These are phyloP conservation scores for Plemyria rubiginata DNA, from an alignment of 2,888 invertebrate species.

Conservation along the genomic window DNA sequence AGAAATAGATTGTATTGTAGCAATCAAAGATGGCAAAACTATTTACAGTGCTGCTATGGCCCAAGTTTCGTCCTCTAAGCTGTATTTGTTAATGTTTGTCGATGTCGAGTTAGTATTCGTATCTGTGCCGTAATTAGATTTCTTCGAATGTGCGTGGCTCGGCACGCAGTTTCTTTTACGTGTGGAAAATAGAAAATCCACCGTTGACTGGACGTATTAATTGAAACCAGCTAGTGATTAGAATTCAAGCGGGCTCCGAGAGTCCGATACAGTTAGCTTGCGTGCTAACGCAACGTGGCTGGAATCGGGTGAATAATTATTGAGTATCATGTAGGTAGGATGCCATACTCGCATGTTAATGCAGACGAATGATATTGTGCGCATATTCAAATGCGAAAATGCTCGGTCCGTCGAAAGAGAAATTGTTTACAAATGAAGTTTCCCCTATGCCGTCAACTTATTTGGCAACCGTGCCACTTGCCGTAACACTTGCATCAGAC, in stretches of 20 bases:
- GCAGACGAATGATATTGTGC: conserved; percentile 53
- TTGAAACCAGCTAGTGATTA: conserved; percentile 76
- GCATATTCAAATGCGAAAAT: conserved; percentile 54
- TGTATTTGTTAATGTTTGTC: conserved; percentile 8
- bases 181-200: conserved; percentile 85
- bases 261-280: conserved; percentile 79
- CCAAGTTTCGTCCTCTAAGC: conserved; percentile 23
- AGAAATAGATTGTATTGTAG: conserved; percentile 24
- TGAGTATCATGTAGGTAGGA: conserved; percentile 42
- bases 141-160: conserved; percentile 68
- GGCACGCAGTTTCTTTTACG: conserved; percentile 83
- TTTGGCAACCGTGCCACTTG: conserved; percentile 34
- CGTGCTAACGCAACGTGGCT: conserved; percentile 74
- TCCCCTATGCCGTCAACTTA: conserved; percentile 46
- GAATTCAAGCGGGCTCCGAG: conserved; percentile 74
- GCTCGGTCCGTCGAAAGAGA: conserved; percentile 62
- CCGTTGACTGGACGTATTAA: conserved; percentile 82
- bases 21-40: conserved; percentile 16
- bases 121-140: conserved; percentile 71
- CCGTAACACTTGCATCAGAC: conserved; percentile 40
- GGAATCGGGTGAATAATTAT: conserved; percentile 72
- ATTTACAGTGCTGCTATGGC: conserved; percentile 20
- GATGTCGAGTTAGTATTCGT: conserved; percentile 31
- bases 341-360: conserved; percentile 59
- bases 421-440: conserved; percentile 64